Percentiles rank a stretch among this genome's conserved stretches.
phyloP scores from a whole-genome alignment of 2,113 vertebrate species.

The Falco punctatus region DNA sequence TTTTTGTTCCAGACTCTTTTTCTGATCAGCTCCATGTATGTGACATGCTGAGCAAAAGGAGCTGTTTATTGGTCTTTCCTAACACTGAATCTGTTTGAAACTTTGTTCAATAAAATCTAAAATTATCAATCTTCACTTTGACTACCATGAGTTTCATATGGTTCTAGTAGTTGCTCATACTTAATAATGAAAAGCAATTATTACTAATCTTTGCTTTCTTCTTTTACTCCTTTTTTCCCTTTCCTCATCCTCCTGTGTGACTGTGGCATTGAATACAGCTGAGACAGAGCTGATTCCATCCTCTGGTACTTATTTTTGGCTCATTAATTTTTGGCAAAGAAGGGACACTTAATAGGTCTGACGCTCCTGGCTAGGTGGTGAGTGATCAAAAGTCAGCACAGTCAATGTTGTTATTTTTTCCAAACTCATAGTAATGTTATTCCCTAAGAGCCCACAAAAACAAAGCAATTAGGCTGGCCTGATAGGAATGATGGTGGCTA shows the following conservation, averaged over 20 bases:
- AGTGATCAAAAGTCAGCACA: conserved; percentile 49
- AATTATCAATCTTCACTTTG: neutral
- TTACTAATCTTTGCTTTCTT: neutral
- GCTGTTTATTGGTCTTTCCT: neutral
- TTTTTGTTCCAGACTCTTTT: neutral
- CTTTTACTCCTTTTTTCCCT: neutral
- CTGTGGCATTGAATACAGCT: neutral
- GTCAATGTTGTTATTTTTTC: conserved; percentile 20
- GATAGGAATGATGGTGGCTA: neutral
- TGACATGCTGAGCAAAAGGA: neutral
- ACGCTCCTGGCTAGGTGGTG: conserved; percentile 1
- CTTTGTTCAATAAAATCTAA: neutral
- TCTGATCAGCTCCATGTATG: neutral
- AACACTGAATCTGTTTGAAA: neutral
- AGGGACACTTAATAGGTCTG: conserved; percentile 1
- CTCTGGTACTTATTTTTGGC: conserved; percentile 37
- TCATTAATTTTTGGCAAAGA: conserved; percentile 45
- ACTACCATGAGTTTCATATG: neutral
- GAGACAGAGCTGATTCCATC: conserved; percentile 21
- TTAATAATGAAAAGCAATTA: neutral
- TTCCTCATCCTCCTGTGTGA: neutral
- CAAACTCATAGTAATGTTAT: neutral
- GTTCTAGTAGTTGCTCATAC: neutral
- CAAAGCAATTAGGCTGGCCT: conserved; percentile 11
- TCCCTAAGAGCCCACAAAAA: conserved; percentile 29